Evolutionary conservation across 2,888 invertebrate species (phyloP), one percentile per base, ranked within the genome.

Genomic region (Thecophora atra): DNA sequence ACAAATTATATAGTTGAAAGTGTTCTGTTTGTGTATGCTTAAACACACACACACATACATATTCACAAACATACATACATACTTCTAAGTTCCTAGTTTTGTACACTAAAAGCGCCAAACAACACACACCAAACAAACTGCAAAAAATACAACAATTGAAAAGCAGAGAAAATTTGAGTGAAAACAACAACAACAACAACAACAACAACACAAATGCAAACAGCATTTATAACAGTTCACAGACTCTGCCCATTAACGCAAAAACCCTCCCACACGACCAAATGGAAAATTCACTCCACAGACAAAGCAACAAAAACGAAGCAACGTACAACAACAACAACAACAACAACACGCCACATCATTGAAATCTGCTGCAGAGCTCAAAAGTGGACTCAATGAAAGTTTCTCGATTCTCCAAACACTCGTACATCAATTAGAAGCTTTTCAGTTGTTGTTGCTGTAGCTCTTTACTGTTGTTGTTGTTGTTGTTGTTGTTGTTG

Each of bases 351-450:
- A 47, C 8, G 15, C 11, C 24, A 21, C 24, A 28, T 58, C 58
- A 24, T 30, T 67, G 54, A 58, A 58, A 56, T 68, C 37, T 24
- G 58, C 28, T 56, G 58, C 72, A 64, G 77, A 76, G 72, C 70
- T 77, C 83, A 83, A 83, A 82, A 47, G 83, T 83, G 84, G 81
- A 83, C 80, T 82, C 82, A 80, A 83, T 82, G 83, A 82, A 83
- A 81, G 81, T 82, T 79, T 80, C 83, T 42, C 47, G 54, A 42
- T 65, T 84, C 85, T 82, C 85, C 77, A 77, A 81, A 81, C 81
- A 80, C 82, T 85, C 84, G 84, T 85, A 80, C 81, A 82, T 84
- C 84, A 85, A 84, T 84, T 84, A 85, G 79, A 77, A 78, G 77
- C 77, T 73, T 74, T 44, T 8, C 26, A n/a, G 37, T n/a, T 30